A percentile compares a stretch with the other conserved stretches of the same genome.
phyloP scores from a whole-genome alignment of 37 sponge, comb jelly and placozoan genomes.

The Diacarnus erythraeanus region DNA sequence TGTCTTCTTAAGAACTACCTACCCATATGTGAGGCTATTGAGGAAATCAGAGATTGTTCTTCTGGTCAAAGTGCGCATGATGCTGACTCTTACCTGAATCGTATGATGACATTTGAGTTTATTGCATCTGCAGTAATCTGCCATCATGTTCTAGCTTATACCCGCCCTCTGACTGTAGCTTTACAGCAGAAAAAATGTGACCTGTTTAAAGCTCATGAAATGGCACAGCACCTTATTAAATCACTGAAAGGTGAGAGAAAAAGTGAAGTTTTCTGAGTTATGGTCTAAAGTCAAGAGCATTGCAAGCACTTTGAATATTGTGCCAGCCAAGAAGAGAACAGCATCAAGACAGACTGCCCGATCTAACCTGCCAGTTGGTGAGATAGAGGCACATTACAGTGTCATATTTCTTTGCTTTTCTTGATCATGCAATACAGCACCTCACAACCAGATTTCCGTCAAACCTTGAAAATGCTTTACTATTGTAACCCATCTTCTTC shows the following conservation, averaged over 20 bases:
- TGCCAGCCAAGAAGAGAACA: slow-evolving; percentile 30
- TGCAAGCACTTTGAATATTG: not conserved
- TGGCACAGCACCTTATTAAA: not conserved
- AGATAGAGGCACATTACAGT: not conserved
- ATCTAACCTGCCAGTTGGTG: not conserved
- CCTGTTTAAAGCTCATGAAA: not conserved
- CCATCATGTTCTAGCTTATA: not conserved
- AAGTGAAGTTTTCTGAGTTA: not conserved
- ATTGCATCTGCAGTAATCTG: not conserved
- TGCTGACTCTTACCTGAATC: slow-evolving; percentile 27
- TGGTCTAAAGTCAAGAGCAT: slow-evolving; percentile 19
- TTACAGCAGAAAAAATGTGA: not conserved
- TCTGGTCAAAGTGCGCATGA: slow-evolving; percentile 17
- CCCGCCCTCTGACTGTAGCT: not conserved
- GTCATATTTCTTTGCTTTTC: not conserved
- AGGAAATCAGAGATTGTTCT: slow-evolving; percentile 10
- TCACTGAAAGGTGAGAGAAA: not conserved
- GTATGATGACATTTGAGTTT: slow-evolving; percentile 8
- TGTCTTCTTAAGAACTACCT: slow-evolving; percentile 25
- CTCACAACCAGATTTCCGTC: not conserved
- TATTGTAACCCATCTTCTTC: not conserved
- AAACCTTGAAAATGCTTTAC: not conserved
- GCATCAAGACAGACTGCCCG: not conserved
- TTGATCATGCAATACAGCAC: slow-evolving; percentile 11
- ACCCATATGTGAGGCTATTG: slow-evolving; percentile 9